Percentiles rank a stretch among this genome's conserved stretches.
Evolutionary conservation across 2,888 invertebrate species (phyloP).

Genomic region (Cerceris ruficornis): DNA sequence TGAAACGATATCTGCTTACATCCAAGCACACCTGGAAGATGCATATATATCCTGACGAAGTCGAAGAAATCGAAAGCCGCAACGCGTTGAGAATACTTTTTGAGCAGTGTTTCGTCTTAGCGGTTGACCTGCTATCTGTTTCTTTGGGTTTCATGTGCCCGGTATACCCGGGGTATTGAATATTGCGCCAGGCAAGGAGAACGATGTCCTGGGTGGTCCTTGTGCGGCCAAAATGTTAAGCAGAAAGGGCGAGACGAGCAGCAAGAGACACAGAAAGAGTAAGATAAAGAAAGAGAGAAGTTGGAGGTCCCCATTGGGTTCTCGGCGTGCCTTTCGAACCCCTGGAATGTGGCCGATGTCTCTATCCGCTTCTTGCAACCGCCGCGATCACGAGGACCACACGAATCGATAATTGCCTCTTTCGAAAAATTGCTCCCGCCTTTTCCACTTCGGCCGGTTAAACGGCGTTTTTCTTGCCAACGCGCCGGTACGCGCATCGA

Average conservation of each 20-base stretch:
- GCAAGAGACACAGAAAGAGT: constrained; percentile 49
- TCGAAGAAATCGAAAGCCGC: not conserved
- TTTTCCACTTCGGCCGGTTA: constrained; percentile 76
- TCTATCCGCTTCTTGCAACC: constrained; percentile 80
- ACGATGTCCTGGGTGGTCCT: constrained; percentile 76
- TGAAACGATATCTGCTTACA: no score
- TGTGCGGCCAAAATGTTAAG: constrained; percentile 75
- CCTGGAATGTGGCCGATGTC: constrained; percentile 81
- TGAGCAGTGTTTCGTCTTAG: constrained; percentile 3
- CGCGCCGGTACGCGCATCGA: constrained; percentile 63
- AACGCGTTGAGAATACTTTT: constrained; percentile 12
- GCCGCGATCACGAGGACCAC: constrained; percentile 75
- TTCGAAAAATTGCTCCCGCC: constrained; percentile 77
- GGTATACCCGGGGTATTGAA: constrained; percentile 64
- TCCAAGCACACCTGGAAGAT: not conserved
- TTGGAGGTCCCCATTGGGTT: constrained; percentile 65
- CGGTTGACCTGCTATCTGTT: constrained; percentile 34
- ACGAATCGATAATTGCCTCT: constrained; percentile 81
- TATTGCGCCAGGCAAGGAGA: constrained; percentile 61
- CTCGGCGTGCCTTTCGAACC: constrained; percentile 74
- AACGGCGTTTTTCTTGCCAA: constrained; percentile 74
- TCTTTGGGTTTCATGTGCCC: constrained; percentile 34
- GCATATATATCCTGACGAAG: not conserved
- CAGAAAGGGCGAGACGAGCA: constrained; percentile 66
- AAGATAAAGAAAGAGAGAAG: constrained; percentile 55